Base-by-base conservation (phyloP, 2,113 vertebrate species). In the Craseonycteris thonglongyai region DNA sequence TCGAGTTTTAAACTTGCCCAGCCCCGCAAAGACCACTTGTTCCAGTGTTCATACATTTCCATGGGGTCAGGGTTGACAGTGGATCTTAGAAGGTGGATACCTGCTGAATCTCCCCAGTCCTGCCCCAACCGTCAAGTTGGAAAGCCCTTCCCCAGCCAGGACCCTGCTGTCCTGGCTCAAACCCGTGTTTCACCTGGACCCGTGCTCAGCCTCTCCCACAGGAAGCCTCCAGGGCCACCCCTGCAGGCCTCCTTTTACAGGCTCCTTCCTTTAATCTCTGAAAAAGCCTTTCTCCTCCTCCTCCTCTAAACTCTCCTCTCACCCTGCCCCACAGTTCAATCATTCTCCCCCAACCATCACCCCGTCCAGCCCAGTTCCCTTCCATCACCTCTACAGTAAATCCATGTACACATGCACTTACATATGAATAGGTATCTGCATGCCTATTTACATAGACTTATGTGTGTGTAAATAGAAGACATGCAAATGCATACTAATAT, bases 51-150 rank as follows among this genome's bases (percentile, higher is more conserved):
- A 3, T 10, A 42, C 4, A 47, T 35, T 54, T 63, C 13, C 3
- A 7, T 49, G 28, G 3, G 30, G 13, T 54, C 30, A 6, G 28
- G 4, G 11, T 42, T 1, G 12, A 28, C 18, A 28, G 54, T 71
- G 30, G 63, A 19, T 85, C 81, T 78, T 30, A 22, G 58, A 35
- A 38, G 35, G 4, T 26, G 54, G 26, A 35, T 58, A 47, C 47
- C 13, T 58, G 19, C 6, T n/a, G 40, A 26, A 15, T 56, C 35
- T 71, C 14, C 13, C 49, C 16, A 19, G 33, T 15, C 24, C 2
- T 0, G 16, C 12, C 49, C 12, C 9, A 8, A 9, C 49, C n/a
- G 10, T 26, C 10, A 5, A 40, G 2, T 26, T 6, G n/a, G 28
- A 22, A 81, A 49, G 58, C 40, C 38, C 7, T 54, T 35, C 19